phyloP scores from a whole-genome alignment of 2,888 invertebrate species.

The Sesia bembeciformis region DNA sequence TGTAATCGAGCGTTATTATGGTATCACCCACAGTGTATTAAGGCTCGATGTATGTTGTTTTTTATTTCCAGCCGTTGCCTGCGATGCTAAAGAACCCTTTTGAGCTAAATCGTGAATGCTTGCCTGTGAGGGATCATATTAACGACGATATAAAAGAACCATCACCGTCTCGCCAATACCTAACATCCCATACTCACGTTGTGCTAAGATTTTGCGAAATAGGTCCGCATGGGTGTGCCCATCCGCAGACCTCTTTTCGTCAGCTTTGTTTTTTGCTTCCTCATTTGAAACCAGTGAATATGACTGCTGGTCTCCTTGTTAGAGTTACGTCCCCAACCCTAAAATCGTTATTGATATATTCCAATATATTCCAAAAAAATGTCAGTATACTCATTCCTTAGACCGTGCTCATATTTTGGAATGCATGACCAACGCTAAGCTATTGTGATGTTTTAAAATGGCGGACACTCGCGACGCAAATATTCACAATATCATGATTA shows the following conservation, averaged over 20 bases:
- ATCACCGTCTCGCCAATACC: conserved; percentile 67
- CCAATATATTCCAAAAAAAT: not conserved
- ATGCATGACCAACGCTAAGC: conserved; percentile 59
- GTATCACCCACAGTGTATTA: conserved; percentile 61
- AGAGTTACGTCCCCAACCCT: not conserved
- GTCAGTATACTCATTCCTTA: conserved; percentile 61
- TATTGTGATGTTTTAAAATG: conserved; percentile 42
- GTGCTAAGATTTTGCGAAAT: conserved; percentile 57
- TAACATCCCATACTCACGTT: conserved; percentile 66
- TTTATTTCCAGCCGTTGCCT: conserved; percentile 75
- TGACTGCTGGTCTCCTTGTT: conserved; percentile 49
- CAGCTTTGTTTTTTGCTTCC: conserved; percentile 64
- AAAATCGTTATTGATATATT: not conserved
- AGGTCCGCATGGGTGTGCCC: conserved; percentile 28
- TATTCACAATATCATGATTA: conserved; percentile 57
- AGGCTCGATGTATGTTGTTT: conserved; percentile 75
- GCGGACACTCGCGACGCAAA: conserved; percentile 47
- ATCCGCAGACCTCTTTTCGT: conserved; percentile 30
- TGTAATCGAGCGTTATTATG: conserved; percentile 33
- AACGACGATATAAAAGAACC: conserved; percentile 67
- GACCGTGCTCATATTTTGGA: conserved; percentile 52
- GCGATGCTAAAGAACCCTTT: conserved; percentile 74
- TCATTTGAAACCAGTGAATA: conserved; percentile 56
- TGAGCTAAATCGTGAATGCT: conserved; percentile 75
- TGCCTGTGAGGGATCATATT: conserved; percentile 74